phyloP scores from a whole-genome alignment of 2,797 vertebrate genomes.

The Crenuchus spilurus region DNA sequence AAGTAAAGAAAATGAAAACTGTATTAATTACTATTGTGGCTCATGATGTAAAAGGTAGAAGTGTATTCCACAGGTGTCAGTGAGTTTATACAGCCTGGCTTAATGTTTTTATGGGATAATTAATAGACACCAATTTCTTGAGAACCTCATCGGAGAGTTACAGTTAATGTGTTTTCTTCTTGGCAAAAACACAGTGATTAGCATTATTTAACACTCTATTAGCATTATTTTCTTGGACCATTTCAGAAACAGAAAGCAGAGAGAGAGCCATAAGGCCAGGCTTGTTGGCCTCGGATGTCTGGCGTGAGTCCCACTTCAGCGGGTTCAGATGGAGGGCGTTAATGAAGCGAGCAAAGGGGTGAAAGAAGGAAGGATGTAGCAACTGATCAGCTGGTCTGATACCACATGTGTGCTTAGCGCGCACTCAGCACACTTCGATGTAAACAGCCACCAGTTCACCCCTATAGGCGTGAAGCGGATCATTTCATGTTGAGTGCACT shows the following conservation, averaged over 20 bases:
- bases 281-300: neutral
- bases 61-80: no score
- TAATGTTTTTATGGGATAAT: no score
- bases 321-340: conserved; percentile 20
- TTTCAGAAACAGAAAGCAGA: neutral
- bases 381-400: conserved; percentile 53
- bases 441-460: conserved; percentile 54
- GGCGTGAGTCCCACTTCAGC: neutral
- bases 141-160: neutral
- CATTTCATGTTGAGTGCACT: conserved; percentile 56
- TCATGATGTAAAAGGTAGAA: no score
- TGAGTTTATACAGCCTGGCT: no score
- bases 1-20: no score
- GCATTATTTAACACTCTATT: neutral
- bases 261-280: no score
- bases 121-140: neutral
- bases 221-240: neutral
- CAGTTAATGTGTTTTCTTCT: neutral
- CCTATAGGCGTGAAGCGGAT: conserved; percentile 49
- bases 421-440: conserved; percentile 49
- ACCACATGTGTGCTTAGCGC: conserved; percentile 22
- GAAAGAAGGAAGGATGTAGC: conserved; percentile 52
- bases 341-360: conserved; percentile 42
- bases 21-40: no score
- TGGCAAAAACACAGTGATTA: neutral